phyloP scores from a whole-genome alignment of 1,140 invertebrate species.

The Sinella curviseta region DNA sequence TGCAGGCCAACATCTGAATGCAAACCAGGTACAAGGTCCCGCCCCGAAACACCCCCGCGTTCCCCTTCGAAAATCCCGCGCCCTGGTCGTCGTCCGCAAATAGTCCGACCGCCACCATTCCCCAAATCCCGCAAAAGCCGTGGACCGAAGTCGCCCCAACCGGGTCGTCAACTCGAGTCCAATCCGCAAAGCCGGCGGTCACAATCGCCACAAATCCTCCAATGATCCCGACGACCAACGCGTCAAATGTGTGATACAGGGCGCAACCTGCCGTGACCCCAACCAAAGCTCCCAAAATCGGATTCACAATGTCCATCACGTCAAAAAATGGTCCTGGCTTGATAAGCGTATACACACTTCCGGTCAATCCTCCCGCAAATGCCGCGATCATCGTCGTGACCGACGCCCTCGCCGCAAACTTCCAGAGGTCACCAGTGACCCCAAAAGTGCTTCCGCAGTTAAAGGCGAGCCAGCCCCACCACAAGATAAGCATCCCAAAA shows the following conservation, averaged over 20 bases:
- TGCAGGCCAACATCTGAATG: slow-evolving; percentile 69
- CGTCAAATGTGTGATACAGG: slow-evolving; percentile 79
- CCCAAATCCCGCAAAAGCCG: slow-evolving; percentile 64
- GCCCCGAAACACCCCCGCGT: slow-evolving; percentile 78
- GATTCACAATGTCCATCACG: slow-evolving; percentile 31
- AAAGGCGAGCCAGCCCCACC: slow-evolving; percentile 94
- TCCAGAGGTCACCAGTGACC: slow-evolving; percentile 72
- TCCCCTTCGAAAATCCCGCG: slow-evolving; percentile 72
- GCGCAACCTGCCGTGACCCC: slow-evolving; percentile 73
- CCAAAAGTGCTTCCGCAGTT: slow-evolving; percentile 76
- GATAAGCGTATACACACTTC: neutral
- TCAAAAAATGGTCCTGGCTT: neutral
- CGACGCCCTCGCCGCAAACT: slow-evolving; percentile 77
- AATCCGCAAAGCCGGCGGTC: slow-evolving; percentile 72
- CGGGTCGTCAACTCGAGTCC: slow-evolving; percentile 79
- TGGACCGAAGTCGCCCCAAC: slow-evolving; percentile 87
- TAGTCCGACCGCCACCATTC: slow-evolving; percentile 81
- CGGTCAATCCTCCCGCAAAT: neutral
- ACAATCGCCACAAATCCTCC: slow-evolving; percentile 67
- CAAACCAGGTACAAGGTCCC: slow-evolving; percentile 84
- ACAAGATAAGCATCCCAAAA: slow-evolving; percentile 87
- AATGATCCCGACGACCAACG: slow-evolving; percentile 76
- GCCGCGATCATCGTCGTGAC: neutral
- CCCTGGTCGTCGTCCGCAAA: slow-evolving; percentile 82
- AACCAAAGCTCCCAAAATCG: slow-evolving; percentile 37